Evolutionary conservation across 2,888 invertebrate species (phyloP).

Genomic region (Metellina segmentata): DNA sequence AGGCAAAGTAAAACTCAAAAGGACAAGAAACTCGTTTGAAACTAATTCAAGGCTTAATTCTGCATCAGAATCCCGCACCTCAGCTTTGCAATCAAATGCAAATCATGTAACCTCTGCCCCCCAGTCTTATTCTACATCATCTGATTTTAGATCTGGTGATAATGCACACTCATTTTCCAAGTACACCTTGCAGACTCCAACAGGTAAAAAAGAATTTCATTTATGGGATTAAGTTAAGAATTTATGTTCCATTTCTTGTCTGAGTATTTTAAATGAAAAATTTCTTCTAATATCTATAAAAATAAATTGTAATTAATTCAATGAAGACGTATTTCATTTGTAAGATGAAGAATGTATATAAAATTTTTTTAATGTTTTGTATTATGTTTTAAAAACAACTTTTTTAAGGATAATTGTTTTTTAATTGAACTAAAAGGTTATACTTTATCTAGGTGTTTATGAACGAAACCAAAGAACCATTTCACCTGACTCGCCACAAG

Average conservation of each 20-base stretch:
- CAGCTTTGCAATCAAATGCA: background rate
- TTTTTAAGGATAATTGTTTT: background rate
- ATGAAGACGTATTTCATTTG: no score
- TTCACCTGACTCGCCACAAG: slow-evolving; percentile 19
- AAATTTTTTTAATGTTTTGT: no score
- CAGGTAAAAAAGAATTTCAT: background rate
- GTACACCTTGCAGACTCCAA: background rate
- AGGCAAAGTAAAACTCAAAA: slow-evolving; percentile 7
- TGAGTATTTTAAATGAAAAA: no score
- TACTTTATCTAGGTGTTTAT: slow-evolving; percentile 8
- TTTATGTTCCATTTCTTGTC: no score
- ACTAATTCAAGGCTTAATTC: background rate
- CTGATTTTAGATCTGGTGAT: no score
- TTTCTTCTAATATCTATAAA: no score
- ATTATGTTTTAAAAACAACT: background rate
- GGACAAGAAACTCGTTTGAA: slow-evolving; percentile 20
- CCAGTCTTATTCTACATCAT: no score
- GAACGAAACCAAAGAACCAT: background rate
- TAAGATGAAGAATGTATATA: no score
- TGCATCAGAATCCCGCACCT: background rate
- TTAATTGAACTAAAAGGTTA: background rate
- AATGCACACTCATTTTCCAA: no score
- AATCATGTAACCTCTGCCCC: slow-evolving; percentile 8
- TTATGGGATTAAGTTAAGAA: no score
- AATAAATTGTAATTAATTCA: no score